Conservation (phyloP, 2,113 vertebrate genomes). For the Erinaceus europaeus region DNA sequence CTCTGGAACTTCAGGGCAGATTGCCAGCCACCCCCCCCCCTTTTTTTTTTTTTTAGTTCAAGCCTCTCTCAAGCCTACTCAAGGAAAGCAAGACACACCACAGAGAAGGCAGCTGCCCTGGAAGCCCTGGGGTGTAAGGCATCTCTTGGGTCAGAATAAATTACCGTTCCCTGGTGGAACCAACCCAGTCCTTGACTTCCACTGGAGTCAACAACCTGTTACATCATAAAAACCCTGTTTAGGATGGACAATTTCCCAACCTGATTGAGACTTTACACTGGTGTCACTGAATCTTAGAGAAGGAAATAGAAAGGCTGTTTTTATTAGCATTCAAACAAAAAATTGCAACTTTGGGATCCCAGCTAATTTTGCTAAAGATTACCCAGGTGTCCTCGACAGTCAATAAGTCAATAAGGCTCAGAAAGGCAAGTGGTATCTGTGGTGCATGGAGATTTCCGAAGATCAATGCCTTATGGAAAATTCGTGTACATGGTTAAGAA, state of each 20-base stretch:
- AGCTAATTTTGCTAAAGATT: neutral
- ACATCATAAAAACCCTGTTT: neutral
- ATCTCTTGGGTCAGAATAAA: neutral
- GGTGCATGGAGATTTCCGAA: neutral
- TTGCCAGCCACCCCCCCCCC: neutral
- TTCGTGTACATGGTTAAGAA: too few relatives aligned
- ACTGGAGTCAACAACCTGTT: slow-evolving; percentile 40
- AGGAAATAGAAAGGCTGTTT: neutral
- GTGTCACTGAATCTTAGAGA: neutral
- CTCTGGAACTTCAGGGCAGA: neutral
- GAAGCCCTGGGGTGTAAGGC: neutral
- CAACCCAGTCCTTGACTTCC: neutral
- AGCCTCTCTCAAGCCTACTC: neutral
- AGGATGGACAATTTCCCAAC: neutral
- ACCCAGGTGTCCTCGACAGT: neutral
- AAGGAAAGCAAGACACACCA: slow-evolving; percentile 26
- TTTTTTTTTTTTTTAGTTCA: neutral
- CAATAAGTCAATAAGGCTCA: neutral
- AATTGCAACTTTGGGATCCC: neutral
- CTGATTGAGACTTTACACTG: neutral
- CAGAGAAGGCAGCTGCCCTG: neutral
- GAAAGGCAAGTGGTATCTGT: neutral
- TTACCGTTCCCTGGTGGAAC: neutral
- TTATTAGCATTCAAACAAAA: neutral
- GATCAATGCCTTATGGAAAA: neutral